Evolutionary conservation across 2,797 vertebrate species (phyloP), one percentile per base, ranked within the genome.

Genomic region (Spinus olivaceus): DNA sequence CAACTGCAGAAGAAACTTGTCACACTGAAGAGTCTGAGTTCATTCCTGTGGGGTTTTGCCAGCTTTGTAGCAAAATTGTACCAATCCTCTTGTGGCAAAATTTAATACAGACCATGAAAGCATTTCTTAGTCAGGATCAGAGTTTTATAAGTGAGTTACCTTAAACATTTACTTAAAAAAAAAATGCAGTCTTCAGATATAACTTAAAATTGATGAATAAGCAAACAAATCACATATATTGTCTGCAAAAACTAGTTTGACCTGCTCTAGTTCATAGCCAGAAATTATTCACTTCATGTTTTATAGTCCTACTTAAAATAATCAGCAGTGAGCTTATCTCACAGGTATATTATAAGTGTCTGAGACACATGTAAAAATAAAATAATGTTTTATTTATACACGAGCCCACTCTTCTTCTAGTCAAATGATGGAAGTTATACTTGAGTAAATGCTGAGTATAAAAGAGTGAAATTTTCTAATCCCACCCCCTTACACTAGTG

Each of bases 281-380:
- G 51, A 90, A 92, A 71, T 82, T 44, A 92, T 32, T 89, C 56
- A 64, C 20, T 82, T 77, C 1, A 2, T 57, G 41, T 27, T 94
- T 93, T 79, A 57, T 44, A 77, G 46, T 77, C 44, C 50, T 69
- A 28, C 39, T 92, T 74, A 41, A 86, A 81, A 81, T 72, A 90
- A 82, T 41, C 27, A 91, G 56, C 64, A 80, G 53, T 44, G 23
- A 49, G 65, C 30, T 89, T 85, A 67, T 85, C 27, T 91, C 57
- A 37, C 27, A 79, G 14, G 39, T 50, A 76, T 15, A n/a, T 78
- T 89, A 51, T 35, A 60, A 71, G 47, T 37, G 67, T 89, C 94
- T 95, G 85, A 92, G 53, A 35, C 46, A 79, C 12, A 71, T 78
- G 61, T 67, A 67, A 82, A 94, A 85, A 41, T 63, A 80, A 88